Percentiles rank a stretch among this genome's conserved stretches.
These are phyloP conservation scores for Fragariocoptes setiger DNA, from an alignment of 1,140 invertebrate genomes.

Conservation along the genomic window DNA sequence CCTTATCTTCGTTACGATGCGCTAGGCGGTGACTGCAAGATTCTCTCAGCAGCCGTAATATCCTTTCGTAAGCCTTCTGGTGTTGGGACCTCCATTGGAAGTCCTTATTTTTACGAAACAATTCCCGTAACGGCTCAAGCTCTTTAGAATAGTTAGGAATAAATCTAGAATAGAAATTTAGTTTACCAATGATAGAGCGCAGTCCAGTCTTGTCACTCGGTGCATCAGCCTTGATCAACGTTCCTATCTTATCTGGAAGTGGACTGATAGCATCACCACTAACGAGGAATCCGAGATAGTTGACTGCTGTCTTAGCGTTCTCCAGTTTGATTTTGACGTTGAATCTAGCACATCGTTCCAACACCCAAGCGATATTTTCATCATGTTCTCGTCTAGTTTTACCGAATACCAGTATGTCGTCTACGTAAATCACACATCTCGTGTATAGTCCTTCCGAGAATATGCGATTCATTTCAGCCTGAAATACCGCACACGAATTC, in stretches of 20 bases:
- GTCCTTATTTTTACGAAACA: neutral
- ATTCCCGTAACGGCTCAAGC: neutral
- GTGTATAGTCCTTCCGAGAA: neutral
- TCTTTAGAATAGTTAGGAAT: neutral
- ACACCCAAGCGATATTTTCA: neutral
- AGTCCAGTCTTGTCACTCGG: neutral
- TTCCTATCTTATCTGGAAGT: neutral
- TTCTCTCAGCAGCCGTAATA: neutral
- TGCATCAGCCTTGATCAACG: neutral
- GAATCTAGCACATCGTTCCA: neutral
- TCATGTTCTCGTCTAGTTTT: neutral
- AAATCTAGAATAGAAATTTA: neutral
- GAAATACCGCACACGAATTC: neutral
- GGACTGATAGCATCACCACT: neutral
- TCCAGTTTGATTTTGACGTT: neutral
- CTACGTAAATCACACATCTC: neutral
- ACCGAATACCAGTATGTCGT: neutral
- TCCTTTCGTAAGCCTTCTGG: neutral
- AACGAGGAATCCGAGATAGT: neutral
- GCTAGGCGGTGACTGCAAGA: neutral
- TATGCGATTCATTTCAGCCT: neutral
- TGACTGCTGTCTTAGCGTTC: neutral
- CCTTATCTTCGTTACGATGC: neutral
- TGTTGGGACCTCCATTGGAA: neutral
- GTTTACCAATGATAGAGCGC: neutral